phyloP scores from a whole-genome alignment of 2,113 vertebrate genomes.

The Crotalus viridis region DNA sequence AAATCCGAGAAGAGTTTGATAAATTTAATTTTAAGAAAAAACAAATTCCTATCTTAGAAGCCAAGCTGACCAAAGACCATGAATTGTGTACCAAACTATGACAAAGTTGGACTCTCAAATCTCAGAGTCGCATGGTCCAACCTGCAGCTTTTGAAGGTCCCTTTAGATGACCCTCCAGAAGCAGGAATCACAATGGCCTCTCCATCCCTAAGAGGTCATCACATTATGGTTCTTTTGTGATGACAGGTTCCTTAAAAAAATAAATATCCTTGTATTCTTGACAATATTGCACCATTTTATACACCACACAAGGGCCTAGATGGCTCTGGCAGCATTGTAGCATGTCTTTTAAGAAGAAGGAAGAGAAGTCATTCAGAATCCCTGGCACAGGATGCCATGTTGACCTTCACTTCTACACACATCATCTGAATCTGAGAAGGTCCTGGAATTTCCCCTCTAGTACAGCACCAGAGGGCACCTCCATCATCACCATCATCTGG shows the following conservation, averaged over 20 bases:
- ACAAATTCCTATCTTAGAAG: background rate
- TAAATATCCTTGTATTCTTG: background rate
- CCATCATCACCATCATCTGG: too few relatives aligned
- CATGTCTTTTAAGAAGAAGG: too few relatives aligned
- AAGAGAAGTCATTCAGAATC: too few relatives aligned
- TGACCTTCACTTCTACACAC: too few relatives aligned
- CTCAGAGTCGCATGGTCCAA: background rate
- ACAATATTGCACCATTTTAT: background rate
- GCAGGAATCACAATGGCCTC: background rate
- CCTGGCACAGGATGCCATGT: too few relatives aligned
- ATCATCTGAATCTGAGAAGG: too few relatives aligned
- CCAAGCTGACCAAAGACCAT: slow-evolving; percentile 27
- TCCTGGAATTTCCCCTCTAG: too few relatives aligned
- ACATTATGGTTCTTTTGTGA: background rate
- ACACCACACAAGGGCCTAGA: too few relatives aligned
- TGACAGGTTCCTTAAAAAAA: background rate
- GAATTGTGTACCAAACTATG: slow-evolving; percentile 63
- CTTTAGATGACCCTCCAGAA: background rate
- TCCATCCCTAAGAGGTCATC: background rate
- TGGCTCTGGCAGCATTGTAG: too few relatives aligned
- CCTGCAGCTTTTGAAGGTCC: background rate
- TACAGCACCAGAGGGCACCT: too few relatives aligned
- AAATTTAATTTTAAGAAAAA: slow-evolving; percentile 78
- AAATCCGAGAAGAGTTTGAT: slow-evolving; percentile 82
- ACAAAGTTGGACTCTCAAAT: fast-evolving